Base-by-base conservation (phyloP, 2,113 vertebrate species). In the Ochotona princeps region DNA sequence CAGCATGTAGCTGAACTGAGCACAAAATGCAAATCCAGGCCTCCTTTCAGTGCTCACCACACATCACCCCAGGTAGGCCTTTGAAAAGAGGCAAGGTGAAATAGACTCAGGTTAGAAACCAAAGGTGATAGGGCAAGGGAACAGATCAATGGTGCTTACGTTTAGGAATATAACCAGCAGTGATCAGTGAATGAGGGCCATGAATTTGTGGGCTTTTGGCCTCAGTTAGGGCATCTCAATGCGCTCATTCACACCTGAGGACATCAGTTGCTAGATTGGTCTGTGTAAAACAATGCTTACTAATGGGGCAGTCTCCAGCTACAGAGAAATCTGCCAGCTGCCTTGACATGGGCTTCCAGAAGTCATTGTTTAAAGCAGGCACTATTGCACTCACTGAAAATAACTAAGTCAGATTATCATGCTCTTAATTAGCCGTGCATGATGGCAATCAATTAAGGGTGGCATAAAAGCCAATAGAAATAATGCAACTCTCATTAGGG, bases 371-470 rank as follows among this genome's bases (percentile, higher is more conserved):
- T 93, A 97, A 97, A 96, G 69, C 69, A 90, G 89, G 26, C 49
- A 87, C 76, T 57, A 96, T 75, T 96, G 93, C 69, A 96, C 70
- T 97, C 82, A 85, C 66, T 97, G 80, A 97, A 96, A 98, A 96
- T 90, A 92, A 79, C 81, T 96, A 73, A 92, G 61, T 97, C 94
- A 96, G 91, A 95, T 96, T 95, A 95, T 95, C 92, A 92, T 95
- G 88, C 87, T 97, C 76, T 85, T 95, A 98, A 98, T 98, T 97
- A 98, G 95, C 92, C 11, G 9, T 94, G 93, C 74, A 96, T 94
- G 95, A 95, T 97, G 91, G 90, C 83, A 97, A 97, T 98, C 95
- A 73, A 96, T 97, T 97, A 92, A 98, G 89, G 86, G 93, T 96
- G 87, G 94, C 95, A 89, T 96, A 97, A 97, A 97, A 97, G 88